Conservation (phyloP, 1,140 invertebrate genomes). For the Episyrphus balteatus region DNA sequence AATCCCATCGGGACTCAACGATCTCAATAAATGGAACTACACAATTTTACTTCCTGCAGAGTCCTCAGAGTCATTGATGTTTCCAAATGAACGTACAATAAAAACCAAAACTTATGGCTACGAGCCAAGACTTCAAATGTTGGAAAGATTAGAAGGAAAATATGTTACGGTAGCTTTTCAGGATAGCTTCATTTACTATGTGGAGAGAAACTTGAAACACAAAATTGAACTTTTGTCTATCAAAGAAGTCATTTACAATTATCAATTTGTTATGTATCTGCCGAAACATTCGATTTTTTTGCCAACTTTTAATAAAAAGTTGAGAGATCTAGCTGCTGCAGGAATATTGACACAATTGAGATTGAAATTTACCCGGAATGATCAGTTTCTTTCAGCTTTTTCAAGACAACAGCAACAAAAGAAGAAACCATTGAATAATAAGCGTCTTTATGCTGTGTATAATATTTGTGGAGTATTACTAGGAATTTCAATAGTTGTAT, state of each 20-base stretch:
- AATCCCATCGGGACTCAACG: not conserved
- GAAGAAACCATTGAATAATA: too few relatives aligned
- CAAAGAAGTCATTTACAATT: constrained; percentile 2
- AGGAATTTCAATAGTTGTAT: too few relatives aligned
- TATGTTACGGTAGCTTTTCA: not conserved
- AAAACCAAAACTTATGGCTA: not conserved
- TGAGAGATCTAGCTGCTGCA: not conserved
- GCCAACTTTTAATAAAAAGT: constrained; percentile 1
- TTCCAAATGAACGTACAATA: constrained; percentile 2
- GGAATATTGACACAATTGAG: constrained; percentile 1
- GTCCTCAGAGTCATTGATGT: not conserved
- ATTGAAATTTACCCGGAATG: too few relatives aligned
- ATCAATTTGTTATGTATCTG: constrained; percentile 5
- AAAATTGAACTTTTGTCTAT: constrained; percentile 1
- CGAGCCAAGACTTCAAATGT: not conserved
- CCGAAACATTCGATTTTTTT: constrained; percentile 3
- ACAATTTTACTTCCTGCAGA: not conserved
- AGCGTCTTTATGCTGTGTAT: too few relatives aligned
- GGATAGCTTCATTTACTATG: not conserved
- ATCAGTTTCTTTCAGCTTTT: too few relatives aligned
- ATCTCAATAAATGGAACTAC: constrained; percentile 1
- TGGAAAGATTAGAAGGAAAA: not conserved
- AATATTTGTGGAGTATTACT: too few relatives aligned
- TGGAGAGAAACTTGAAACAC: not conserved
- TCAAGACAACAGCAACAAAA: too few relatives aligned